Conservation (phyloP, 2,888 invertebrate species). For the Chrysodeixis includens region DNA sequence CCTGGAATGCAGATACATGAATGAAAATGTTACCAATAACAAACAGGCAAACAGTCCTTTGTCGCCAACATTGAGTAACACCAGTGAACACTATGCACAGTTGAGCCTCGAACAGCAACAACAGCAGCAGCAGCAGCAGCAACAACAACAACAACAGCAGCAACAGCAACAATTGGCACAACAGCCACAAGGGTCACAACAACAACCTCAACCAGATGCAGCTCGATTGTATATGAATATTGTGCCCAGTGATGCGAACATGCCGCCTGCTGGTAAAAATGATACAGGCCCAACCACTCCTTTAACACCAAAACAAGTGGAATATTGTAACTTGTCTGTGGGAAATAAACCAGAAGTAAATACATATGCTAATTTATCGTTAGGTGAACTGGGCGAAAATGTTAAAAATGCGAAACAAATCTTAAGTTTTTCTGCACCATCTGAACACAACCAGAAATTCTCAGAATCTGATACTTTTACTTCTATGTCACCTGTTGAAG, state of each 20-base stretch:
- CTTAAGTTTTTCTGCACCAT: constrained; percentile 60
- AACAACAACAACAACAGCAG: constrained; percentile 23
- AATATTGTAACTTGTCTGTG: constrained; percentile 79
- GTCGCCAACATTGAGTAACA: constrained; percentile 82
- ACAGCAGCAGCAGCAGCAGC: constrained; percentile 26
- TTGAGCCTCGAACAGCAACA: constrained; percentile 79
- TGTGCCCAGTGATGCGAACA: constrained; percentile 70
- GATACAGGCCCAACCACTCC: constrained; percentile 78
- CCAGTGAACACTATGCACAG: constrained; percentile 86
- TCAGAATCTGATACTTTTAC: constrained; percentile 84
- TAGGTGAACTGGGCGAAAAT: constrained; percentile 77
- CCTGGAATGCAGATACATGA: constrained; percentile 76
- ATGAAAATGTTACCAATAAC: constrained; percentile 64
- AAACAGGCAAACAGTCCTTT: constrained; percentile 65
- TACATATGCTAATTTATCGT: constrained; percentile 81
- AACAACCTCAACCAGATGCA: constrained; percentile 56
- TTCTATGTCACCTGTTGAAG: constrained; percentile 81
- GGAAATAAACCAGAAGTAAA: constrained; percentile 76
- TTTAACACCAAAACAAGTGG: constrained; percentile 79
- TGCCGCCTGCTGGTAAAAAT: constrained; percentile 65
- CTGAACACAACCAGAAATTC: constrained; percentile 76
- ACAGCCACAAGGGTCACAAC: not conserved
- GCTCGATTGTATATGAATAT: constrained; percentile 85
- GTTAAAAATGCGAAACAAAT: constrained; percentile 71
- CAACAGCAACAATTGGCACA: not conserved